A percentile compares a stretch with the other conserved stretches of the same genome.
Evolutionary conservation across 2,888 invertebrate species (phyloP).

Genomic region (Meiosimyza platycephala): DNA sequence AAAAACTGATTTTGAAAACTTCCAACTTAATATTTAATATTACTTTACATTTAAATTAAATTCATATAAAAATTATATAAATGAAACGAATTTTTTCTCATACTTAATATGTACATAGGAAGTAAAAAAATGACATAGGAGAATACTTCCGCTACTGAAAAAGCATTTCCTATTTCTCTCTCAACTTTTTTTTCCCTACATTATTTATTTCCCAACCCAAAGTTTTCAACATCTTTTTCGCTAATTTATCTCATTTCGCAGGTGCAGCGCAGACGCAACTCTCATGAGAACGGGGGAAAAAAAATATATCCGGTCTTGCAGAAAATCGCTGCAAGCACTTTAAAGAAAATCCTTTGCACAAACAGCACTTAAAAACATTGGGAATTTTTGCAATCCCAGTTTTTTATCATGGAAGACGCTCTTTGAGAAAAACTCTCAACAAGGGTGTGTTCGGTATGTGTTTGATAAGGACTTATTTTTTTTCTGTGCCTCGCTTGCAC

Average conservation of each 20-base stretch:
- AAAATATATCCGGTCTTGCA: neutral
- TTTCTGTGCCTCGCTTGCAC: constrained; percentile 55
- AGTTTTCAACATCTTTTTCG: neutral
- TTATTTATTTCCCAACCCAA: neutral
- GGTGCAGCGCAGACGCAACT: constrained; percentile 28
- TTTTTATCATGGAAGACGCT: constrained; percentile 34
- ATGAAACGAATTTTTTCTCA: too few species aligned
- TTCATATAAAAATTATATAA: too few species aligned
- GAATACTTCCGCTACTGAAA: too few species aligned
- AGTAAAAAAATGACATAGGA: too few species aligned
- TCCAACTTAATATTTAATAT: too few species aligned
- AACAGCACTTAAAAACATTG: too few species aligned
- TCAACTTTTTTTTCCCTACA: neutral
- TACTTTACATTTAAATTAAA: too few species aligned
- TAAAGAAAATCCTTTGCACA: neutral
- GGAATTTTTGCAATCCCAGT: constrained; percentile 18
- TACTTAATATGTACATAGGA: too few species aligned
- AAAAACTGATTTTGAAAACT: too few species aligned
- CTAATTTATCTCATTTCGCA: neutral
- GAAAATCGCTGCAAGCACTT: neutral
- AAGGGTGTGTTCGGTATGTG: constrained; percentile 55
- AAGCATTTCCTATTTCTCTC: neutral
- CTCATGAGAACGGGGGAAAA: constrained; percentile 28
- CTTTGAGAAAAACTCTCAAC: constrained; percentile 54
- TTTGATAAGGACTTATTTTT: constrained; percentile 44